Evolutionary conservation across 1,140 invertebrate species (phyloP).

Genomic region (Drosophila sturtevanti): DNA sequence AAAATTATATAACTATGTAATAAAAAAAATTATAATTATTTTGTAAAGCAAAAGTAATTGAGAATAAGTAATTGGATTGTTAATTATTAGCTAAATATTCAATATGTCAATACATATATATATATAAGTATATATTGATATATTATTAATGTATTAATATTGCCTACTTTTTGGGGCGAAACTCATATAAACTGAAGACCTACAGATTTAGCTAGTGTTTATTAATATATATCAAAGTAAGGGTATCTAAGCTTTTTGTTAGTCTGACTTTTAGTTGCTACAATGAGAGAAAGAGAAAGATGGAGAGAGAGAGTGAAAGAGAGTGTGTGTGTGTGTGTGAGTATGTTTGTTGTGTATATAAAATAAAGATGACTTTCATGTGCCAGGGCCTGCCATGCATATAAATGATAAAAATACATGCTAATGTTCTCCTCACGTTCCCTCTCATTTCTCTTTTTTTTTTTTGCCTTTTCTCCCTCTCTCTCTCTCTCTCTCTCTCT

Average conservation of each 20-base stretch:
- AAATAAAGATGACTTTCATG: conserved; percentile 72
- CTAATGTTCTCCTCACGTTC: conserved; percentile 42
- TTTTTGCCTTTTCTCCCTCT: background rate
- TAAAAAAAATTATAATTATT: too few species aligned
- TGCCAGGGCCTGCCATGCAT: conserved; percentile 67
- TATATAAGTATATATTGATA: too few species aligned
- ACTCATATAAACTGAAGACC: background rate
- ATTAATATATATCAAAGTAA: background rate
- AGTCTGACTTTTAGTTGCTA: background rate
- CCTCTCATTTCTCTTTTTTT: background rate
- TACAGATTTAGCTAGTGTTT: background rate
- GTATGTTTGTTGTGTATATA: conserved; percentile 33
- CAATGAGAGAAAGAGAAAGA: background rate
- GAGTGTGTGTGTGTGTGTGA: background rate
- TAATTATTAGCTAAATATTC: too few species aligned
- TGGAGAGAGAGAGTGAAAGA: background rate
- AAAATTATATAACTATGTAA: too few species aligned
- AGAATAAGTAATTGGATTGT: too few species aligned
- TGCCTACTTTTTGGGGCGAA: background rate
- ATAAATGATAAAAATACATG: conserved; percentile 79
- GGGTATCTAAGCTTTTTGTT: conserved; percentile 2
- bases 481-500: conserved; percentile 10
- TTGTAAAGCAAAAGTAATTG: too few species aligned
- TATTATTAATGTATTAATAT: background rate
- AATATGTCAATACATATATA: too few species aligned